These are phyloP conservation scores for Tenthredo mesomela DNA, from an alignment of 2,888 invertebrate genomes.

Conservation along the genomic window DNA sequence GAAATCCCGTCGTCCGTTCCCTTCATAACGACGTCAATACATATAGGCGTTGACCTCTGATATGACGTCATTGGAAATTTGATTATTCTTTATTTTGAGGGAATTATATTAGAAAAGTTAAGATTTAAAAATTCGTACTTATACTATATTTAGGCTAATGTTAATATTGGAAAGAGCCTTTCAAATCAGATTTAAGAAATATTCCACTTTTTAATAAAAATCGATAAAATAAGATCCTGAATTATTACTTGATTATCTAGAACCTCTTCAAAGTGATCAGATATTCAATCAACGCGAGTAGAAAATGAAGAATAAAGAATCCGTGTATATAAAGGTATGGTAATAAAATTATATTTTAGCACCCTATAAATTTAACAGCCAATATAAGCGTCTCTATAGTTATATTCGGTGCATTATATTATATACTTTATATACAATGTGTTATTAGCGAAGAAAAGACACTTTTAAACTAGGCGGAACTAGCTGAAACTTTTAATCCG, in stretches of 20 bases:
- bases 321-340: neutral
- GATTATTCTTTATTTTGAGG: neutral
- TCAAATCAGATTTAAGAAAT: neutral
- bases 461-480: conserved; percentile 3
- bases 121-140: neutral
- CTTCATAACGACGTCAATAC: conserved; percentile 21
- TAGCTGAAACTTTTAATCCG: conserved; percentile 41
- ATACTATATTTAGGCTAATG: neutral
- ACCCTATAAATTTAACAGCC: conserved; percentile 3
- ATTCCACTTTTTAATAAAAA: neutral
- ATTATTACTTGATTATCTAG: neutral
- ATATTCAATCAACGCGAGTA: neutral
- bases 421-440: neutral
- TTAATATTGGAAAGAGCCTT: neutral
- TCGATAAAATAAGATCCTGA: neutral
- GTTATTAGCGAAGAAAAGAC: conserved; percentile 29
- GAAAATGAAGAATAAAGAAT: neutral
- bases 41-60: conserved; percentile 15
- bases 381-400: neutral
- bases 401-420: neutral
- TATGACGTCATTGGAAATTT: conserved; percentile 8
- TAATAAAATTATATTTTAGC: neutral
- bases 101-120: neutral
- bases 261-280: neutral
- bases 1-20: conserved; percentile 45